These are phyloP conservation scores for Ascaphus truei DNA, from an alignment of 2,113 vertebrate species.

Conservation along the genomic window DNA sequence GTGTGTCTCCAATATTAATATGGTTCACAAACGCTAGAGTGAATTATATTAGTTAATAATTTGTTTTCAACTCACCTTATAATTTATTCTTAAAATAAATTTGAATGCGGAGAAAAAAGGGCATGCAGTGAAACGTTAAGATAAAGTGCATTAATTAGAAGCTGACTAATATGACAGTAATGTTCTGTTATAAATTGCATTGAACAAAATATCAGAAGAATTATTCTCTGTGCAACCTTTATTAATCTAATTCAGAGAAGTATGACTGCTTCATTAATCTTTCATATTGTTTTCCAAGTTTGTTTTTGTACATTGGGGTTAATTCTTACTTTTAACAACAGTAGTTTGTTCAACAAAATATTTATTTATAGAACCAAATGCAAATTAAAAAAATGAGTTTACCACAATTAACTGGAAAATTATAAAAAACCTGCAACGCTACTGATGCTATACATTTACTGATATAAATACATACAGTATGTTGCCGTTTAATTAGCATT, in stretches of 20 bases:
- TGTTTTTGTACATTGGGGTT: neutral
- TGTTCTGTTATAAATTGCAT: neutral
- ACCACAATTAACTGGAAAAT: no score
- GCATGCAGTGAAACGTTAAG: neutral
- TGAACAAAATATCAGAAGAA: neutral
- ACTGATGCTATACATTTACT: no score
- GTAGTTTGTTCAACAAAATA: no score
- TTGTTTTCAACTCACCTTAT: neutral
- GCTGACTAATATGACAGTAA: neutral
- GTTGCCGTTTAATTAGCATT: no score
- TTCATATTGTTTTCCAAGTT: neutral
- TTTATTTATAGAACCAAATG: no score
- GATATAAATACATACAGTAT: no score
- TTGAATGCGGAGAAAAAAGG: neutral
- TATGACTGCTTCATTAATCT: neutral
- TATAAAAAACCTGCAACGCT: no score
- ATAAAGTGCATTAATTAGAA: constrained; percentile 10
- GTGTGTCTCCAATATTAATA: no score
- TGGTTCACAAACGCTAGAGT: constrained; percentile 9
- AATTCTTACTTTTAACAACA: no score
- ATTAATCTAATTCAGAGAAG: neutral
- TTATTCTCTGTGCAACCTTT: neutral
- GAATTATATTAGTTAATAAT: constrained; percentile 5
- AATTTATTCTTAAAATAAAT: neutral
- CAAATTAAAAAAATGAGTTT: no score